These are phyloP conservation scores for Takifugu rubripes DNA, from an alignment of 2,797 vertebrate genomes.

Conservation along the genomic window DNA sequence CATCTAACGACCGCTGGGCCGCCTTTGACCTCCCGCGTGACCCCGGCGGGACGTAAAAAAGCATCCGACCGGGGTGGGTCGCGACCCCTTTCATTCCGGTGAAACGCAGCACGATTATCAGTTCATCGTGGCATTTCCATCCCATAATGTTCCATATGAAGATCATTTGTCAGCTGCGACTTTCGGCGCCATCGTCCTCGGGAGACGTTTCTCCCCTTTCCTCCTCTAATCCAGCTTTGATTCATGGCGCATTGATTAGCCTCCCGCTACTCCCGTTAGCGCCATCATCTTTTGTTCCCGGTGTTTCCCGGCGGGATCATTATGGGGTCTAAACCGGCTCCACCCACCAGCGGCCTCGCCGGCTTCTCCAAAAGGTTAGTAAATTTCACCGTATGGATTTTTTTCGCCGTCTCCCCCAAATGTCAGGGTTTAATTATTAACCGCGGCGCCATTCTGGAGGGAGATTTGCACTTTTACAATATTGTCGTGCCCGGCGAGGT, in stretches of 20 bases:
- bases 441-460: conserved; percentile 65
- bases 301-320: conserved; percentile 72
- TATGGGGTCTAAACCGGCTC: conserved; percentile 59
- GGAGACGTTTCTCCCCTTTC: conserved; percentile 26
- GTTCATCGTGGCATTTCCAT: conserved; percentile 66
- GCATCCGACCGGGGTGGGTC: conserved; percentile 50
- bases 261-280: conserved; percentile 32
- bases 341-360: conserved; percentile 51
- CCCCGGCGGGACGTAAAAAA: conserved; percentile 34
- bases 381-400: conserved; percentile 79
- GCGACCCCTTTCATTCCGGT: conserved; percentile 47
- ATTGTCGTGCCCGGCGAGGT: conserved; percentile 68
- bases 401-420: conserved; percentile 68
- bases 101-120: conserved; percentile 50
- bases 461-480: conserved; percentile 74
- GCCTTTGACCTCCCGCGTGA: conserved; percentile 59
- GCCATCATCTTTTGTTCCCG: conserved; percentile 55
- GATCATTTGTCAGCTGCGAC: conserved; percentile 54
- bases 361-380: conserved; percentile 75
- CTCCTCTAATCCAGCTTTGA: conserved; percentile 56
- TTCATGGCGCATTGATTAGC: conserved; percentile 64
- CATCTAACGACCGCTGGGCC: conserved; percentile 78
- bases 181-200: conserved; percentile 6
- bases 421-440: conserved; percentile 81
- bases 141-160: conserved; percentile 69